phyloP scores from a whole-genome alignment of 2,113 vertebrate genomes.

The Neopipo cinnamomea region DNA sequence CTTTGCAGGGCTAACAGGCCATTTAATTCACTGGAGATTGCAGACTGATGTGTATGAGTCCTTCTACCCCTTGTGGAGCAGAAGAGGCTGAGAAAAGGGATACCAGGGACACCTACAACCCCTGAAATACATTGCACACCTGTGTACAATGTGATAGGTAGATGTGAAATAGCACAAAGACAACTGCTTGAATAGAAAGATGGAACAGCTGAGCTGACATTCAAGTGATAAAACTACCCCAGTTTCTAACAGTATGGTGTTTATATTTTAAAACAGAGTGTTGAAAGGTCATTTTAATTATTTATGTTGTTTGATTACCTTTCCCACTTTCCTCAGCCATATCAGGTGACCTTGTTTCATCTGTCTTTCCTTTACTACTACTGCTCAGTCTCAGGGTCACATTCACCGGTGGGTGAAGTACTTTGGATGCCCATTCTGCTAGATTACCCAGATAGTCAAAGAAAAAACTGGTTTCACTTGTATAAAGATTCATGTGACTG shows the following conservation, averaged over 20 bases:
- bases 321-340: neutral
- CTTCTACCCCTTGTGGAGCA: neutral
- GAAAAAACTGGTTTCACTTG: neutral
- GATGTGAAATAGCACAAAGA: neutral
- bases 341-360: neutral
- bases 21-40: neutral
- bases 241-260: neutral
- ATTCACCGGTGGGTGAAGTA: neutral
- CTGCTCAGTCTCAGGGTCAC: neutral
- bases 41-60: neutral
- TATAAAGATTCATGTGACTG: neutral
- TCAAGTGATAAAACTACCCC: neutral
- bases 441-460: neutral
- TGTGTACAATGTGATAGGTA: rapidly evolving
- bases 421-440: neutral
- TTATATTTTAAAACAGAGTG: neutral
- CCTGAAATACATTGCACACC: neutral
- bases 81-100: neutral
- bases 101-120: rapidly evolving
- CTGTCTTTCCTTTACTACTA: neutral
- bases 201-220: neutral
- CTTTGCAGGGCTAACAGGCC: neutral
- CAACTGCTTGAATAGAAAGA: neutral
- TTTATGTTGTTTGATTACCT: neutral
- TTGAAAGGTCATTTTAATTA: neutral